Evolutionary conservation across 2,888 invertebrate genomes (phyloP).

Genomic region (Tupiocoris notatus): DNA sequence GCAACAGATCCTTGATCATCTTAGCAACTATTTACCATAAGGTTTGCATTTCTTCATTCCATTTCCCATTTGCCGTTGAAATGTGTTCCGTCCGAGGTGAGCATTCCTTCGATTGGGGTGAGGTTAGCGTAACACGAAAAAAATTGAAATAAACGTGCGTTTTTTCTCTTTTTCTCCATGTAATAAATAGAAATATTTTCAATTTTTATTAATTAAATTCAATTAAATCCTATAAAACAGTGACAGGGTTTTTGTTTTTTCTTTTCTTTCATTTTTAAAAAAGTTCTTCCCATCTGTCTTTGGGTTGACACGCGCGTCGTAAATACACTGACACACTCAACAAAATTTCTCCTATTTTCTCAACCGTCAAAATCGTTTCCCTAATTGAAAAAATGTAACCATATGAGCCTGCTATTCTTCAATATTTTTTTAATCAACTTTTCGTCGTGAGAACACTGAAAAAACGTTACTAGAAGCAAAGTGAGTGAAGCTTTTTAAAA

Average conservation of each 20-base stretch:
- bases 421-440: conserved; percentile 7
- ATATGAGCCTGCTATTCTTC: neutral
- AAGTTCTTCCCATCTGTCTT: conserved; percentile 37
- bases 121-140: too few relatives aligned
- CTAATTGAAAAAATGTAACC: conserved; percentile 8
- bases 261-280: conserved; percentile 18
- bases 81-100: too few relatives aligned
- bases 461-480: conserved; percentile 38
- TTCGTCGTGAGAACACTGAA: conserved; percentile 16
- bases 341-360: conserved; percentile 26
- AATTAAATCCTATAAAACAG: conserved; percentile 42
- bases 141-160: conserved; percentile 16
- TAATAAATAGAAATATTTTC: conserved; percentile 41
- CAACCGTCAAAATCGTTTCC: conserved; percentile 4
- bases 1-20: too few relatives aligned
- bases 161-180: conserved; percentile 17
- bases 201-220: conserved; percentile 40
- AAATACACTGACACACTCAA: conserved; percentile 14
- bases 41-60: too few relatives aligned
- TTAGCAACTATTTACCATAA: too few relatives aligned
- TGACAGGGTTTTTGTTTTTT: conserved; percentile 30
- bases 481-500: conserved; percentile 36
- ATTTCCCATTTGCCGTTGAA: too few relatives aligned
- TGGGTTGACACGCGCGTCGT: conserved; percentile 17
- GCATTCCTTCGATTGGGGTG: too few relatives aligned